A percentile compares a stretch with the other conserved stretches of the same genome.
Evolutionary conservation across 2,797 vertebrate species (phyloP).

Genomic region (Pipistrellus nathusii): DNA sequence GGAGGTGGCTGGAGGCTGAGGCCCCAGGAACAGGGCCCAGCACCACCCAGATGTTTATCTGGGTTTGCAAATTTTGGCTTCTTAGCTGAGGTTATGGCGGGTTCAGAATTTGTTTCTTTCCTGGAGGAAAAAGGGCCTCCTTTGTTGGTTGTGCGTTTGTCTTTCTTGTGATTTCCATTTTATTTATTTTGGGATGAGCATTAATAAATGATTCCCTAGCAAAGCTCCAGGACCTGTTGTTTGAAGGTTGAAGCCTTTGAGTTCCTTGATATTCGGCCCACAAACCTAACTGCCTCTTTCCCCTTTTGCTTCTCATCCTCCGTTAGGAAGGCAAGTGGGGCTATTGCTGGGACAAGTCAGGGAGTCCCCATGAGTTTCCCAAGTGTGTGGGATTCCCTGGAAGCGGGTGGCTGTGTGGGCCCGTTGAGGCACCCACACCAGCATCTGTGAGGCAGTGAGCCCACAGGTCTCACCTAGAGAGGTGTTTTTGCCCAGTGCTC

Average conservation of each 20-base stretch:
- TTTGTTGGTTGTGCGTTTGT: slow-evolving; percentile 30
- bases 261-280: background rate
- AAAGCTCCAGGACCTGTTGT: background rate
- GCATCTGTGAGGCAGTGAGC: background rate
- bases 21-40: background rate
- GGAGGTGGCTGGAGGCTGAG: background rate
- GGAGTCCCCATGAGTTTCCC: background rate
- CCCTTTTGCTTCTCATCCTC: background rate
- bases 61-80: slow-evolving; percentile 42
- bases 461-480: background rate
- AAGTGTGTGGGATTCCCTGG: background rate
- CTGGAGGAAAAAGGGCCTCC: background rate
- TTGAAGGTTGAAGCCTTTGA: background rate
- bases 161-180: background rate
- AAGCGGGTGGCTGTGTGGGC: too few species aligned
- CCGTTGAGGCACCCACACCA: too few species aligned
- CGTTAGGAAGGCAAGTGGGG: background rate
- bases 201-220: slow-evolving; percentile 63
- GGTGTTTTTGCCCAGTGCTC: background rate
- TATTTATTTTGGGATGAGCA: background rate
- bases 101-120: slow-evolving; percentile 51
- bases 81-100: background rate
- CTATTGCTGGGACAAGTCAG: background rate
- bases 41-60: background rate
- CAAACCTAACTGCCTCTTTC: background rate